Conservation (phyloP, 2,797 vertebrate species). For the Takifugu rubripes region DNA sequence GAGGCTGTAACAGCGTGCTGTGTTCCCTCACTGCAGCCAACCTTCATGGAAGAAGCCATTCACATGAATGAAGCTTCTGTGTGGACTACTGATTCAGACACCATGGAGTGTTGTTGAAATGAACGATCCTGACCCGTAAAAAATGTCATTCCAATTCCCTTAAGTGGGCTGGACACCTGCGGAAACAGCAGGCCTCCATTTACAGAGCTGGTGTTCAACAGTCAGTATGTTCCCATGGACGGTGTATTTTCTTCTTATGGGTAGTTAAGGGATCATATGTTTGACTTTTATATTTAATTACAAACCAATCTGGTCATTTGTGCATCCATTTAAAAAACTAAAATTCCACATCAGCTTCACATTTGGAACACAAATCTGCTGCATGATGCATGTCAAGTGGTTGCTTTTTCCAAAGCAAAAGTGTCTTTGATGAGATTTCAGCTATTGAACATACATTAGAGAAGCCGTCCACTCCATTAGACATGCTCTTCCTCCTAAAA, state of each 20-base stretch:
- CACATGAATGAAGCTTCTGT: constrained; percentile 26
- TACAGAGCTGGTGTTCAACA: constrained; percentile 8
- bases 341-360: not conserved
- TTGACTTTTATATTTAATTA: too few species aligned
- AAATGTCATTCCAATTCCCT: constrained; percentile 30
- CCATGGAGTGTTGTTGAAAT: constrained; percentile 14
- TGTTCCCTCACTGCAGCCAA: not conserved
- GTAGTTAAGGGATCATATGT: too few species aligned
- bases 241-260: constrained; percentile 4
- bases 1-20: not conserved
- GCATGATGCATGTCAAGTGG: not conserved
- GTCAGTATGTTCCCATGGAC: not conserved
- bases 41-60: constrained; percentile 15
- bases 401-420: not conserved
- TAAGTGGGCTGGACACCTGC: constrained; percentile 12
- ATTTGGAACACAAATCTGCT: not conserved
- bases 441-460: constrained; percentile 21
- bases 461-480: constrained; percentile 47
- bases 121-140: constrained; percentile 8
- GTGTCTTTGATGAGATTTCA: constrained; percentile 45
- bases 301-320: too few species aligned
- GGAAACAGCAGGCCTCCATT: constrained; percentile 25
- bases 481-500: constrained; percentile 37
- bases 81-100: constrained; percentile 14
- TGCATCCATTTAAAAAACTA: not conserved